Conservation (phyloP, 2,113 vertebrate species). For the Sinocyclocheilus grahami region DNA sequence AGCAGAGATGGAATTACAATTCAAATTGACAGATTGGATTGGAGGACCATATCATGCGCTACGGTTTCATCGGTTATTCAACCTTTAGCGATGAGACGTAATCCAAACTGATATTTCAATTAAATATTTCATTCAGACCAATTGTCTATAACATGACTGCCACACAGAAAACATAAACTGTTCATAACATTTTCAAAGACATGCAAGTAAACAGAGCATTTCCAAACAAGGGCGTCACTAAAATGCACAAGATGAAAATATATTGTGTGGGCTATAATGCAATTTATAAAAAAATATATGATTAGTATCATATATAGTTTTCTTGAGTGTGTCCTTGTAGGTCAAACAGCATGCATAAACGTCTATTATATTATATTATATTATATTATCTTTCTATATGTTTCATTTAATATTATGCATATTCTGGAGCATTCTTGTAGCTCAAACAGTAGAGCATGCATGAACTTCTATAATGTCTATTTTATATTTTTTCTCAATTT, state of each 20-base stretch:
- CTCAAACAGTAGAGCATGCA: not conserved
- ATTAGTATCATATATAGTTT: too few relatives aligned
- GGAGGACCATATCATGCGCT: constrained; percentile 35
- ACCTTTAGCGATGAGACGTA: constrained; percentile 11
- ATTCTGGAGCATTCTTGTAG: not conserved
- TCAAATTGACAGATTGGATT: constrained; percentile 49
- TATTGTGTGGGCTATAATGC: not conserved
- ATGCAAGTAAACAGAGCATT: not conserved
- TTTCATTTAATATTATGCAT: not conserved
- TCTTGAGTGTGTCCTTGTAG: too few relatives aligned
- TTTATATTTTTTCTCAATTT: not conserved
- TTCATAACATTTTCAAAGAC: constrained; percentile 10
- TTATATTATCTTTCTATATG: too few relatives aligned
- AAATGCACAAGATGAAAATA: not conserved
- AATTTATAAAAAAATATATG: too few relatives aligned
- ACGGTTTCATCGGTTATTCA: constrained; percentile 26
- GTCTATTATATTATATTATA: too few relatives aligned
- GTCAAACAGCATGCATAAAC: too few relatives aligned
- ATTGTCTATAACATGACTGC: not conserved
- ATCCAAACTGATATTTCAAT: constrained; percentile 50
- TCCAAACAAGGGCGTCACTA: not conserved
- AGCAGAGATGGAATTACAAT: constrained; percentile 45
- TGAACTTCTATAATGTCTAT: not conserved
- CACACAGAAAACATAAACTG: constrained; percentile 7
- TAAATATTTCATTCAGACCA: constrained; percentile 30